These are phyloP conservation scores for Latrodectus hesperus DNA, from an alignment of 2,888 invertebrate species.

Conservation along the genomic window DNA sequence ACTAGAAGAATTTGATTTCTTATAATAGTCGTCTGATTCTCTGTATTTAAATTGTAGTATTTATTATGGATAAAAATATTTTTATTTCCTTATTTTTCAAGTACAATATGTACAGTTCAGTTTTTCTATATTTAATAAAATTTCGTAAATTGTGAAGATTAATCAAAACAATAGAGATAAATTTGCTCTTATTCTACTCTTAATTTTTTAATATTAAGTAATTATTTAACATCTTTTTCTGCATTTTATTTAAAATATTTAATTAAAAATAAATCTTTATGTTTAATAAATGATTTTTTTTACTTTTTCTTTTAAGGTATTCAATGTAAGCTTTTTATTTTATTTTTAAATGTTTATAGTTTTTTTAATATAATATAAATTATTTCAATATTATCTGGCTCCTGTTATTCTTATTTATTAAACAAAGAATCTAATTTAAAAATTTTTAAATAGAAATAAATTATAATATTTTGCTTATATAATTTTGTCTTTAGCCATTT, in stretches of 20 bases:
- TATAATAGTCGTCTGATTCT: neutral
- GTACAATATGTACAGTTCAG: too few relatives aligned
- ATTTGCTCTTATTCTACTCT: too few relatives aligned
- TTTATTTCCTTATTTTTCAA: neutral
- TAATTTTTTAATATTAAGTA: too few relatives aligned
- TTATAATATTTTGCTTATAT: neutral
- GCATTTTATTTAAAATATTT: too few relatives aligned
- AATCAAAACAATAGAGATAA: too few relatives aligned
- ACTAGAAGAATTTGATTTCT: neutral
- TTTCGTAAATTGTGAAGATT: too few relatives aligned
- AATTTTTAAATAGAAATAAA: neutral
- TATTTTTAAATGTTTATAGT: neutral
- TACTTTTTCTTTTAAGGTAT: neutral
- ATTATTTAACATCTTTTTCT: too few relatives aligned
- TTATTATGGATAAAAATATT: neutral
- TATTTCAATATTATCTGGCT: too few relatives aligned
- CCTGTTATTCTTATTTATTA: too few relatives aligned
- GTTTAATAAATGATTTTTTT: neutral
- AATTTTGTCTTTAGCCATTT: conserved; percentile 64
- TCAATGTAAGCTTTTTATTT: neutral
- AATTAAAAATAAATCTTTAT: too few relatives aligned
- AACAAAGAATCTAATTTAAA: too few relatives aligned
- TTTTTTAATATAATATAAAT: neutral
- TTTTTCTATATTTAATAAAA: too few relatives aligned
- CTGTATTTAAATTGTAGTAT: neutral